Evolutionary conservation across 1,140 invertebrate species (phyloP), one percentile per base, ranked within the genome.

Genomic region (Drosophila equinoxialis): DNA sequence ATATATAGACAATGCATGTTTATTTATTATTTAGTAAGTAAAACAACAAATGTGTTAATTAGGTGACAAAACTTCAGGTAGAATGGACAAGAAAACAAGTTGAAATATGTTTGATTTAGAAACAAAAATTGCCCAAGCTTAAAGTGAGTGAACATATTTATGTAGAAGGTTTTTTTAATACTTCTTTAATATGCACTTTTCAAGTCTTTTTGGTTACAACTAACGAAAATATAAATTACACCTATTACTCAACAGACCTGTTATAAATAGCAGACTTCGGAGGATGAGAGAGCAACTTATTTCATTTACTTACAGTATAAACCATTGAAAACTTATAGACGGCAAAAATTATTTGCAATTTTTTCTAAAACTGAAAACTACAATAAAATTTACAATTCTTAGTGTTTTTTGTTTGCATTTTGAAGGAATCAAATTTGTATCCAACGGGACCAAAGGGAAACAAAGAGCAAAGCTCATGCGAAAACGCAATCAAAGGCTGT

Each of bases 401-500:
- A 20, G 14, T 51, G 37, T 11, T 39, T 39, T 17, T 23, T 51
- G 10, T 51, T 23, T 8, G 55, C 23, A 33, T 30, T 30, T 30
- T 30, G 6, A 30, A 30, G 30, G 6, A 30, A 30, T 37, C 57
- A 17, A 37, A 59, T 59, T 59, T 59, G 33, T 51, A 23, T 51
- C 8, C 45, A 51, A 51, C 8, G 20, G 45, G 35, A 14, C 60
- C 60, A 62, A 62, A 20, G 26, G 60, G 23, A 26, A 62, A 23
- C 20, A 23, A 39, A 35, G 63, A 60, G 48, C 58, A 37, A 45
- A 35, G 51, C 26, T 37, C 67, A 68, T 39, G 37, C 26, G 61
- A 64, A 59, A 65, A 70, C 71, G 62, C 71, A 77, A 77, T 77
- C 75, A 77, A 74, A 74, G 68, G 67, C 71, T 77, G 75, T 77